Percentiles rank a stretch among this genome's conserved stretches.
phyloP scores from a whole-genome alignment of 1,140 invertebrate genomes.

The Sipha flava region DNA sequence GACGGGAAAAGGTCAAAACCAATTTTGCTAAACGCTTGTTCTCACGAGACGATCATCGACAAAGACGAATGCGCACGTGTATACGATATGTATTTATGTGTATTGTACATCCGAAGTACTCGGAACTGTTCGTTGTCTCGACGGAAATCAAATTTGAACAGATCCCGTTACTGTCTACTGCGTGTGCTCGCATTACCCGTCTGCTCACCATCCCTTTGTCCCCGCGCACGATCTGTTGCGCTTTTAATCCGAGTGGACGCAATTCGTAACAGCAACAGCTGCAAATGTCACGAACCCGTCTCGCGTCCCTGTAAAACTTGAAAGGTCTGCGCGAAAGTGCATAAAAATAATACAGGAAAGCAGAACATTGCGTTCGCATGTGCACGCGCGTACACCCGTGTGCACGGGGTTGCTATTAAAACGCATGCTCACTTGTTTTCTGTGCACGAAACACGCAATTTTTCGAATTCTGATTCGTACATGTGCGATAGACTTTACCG shows the following conservation, averaged over 20 bases:
- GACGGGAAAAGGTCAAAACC: neutral
- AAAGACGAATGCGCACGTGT: neutral
- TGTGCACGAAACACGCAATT: no score
- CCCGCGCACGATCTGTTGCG: neutral
- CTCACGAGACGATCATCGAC: neutral
- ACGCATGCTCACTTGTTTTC: no score
- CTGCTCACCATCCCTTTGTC: neutral
- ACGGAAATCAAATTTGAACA: neutral
- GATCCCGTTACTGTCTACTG: neutral
- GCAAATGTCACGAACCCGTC: constrained; percentile 12
- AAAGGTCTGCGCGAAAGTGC: neutral
- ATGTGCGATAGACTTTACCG: no score
- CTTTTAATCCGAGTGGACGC: constrained; percentile 11
- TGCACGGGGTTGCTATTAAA: no score
- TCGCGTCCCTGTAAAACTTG: neutral
- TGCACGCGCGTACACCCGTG: no score
- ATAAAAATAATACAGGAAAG: neutral
- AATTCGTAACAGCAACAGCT: constrained; percentile 1
- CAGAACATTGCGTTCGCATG: no score
- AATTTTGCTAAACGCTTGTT: neutral
- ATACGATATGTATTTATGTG: no score
- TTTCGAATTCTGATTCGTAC: no score
- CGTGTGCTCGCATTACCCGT: neutral
- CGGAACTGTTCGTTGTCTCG: neutral
- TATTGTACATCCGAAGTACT: neutral